Conservation (phyloP, 1,140 invertebrate species). For the Lordiphosa collinella region DNA sequence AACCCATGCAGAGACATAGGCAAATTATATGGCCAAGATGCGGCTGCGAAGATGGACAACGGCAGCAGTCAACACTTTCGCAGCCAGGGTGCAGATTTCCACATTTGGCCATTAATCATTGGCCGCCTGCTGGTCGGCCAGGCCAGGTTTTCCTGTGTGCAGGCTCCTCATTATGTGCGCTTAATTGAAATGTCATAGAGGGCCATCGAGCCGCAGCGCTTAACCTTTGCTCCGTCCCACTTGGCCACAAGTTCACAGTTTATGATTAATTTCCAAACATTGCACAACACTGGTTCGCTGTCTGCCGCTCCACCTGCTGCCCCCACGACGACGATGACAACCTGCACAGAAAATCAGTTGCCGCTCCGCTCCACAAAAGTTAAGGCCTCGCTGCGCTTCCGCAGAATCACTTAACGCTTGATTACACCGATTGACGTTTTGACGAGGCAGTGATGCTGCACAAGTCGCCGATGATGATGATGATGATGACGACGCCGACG, state of each 20-base stretch:
- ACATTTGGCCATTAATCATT: slow-evolving; percentile 53
- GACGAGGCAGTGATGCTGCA: slow-evolving; percentile 77
- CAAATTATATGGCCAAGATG: slow-evolving; percentile 12
- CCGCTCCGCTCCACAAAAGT: slow-evolving; percentile 12
- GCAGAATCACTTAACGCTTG: slow-evolving; percentile 78
- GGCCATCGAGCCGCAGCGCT: slow-evolving; percentile 10
- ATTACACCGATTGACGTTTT: slow-evolving; percentile 78
- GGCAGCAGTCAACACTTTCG: slow-evolving; percentile 50
- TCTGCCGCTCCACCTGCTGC: not conserved
- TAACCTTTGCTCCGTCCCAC: not conserved
- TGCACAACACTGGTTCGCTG: too few relatives aligned
- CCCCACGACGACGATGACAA: too few relatives aligned
- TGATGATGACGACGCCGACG: slow-evolving; percentile 15
- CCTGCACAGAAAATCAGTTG: too few relatives aligned
- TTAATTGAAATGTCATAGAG: slow-evolving; percentile 56
- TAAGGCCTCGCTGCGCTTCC: slow-evolving; percentile 62
- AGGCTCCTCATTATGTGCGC: slow-evolving; percentile 33
- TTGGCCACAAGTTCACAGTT: too few relatives aligned
- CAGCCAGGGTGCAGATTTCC: slow-evolving; percentile 25
- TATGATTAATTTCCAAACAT: too few relatives aligned
- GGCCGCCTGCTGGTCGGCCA: slow-evolving; percentile 19
- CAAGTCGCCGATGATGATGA: slow-evolving; percentile 59
- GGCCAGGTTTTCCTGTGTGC: not conserved
- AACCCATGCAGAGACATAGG: not conserved
- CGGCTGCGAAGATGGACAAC: slow-evolving; percentile 30